phyloP scores from a whole-genome alignment of 2,888 invertebrate genomes.

The Meghimatium bilineatum region DNA sequence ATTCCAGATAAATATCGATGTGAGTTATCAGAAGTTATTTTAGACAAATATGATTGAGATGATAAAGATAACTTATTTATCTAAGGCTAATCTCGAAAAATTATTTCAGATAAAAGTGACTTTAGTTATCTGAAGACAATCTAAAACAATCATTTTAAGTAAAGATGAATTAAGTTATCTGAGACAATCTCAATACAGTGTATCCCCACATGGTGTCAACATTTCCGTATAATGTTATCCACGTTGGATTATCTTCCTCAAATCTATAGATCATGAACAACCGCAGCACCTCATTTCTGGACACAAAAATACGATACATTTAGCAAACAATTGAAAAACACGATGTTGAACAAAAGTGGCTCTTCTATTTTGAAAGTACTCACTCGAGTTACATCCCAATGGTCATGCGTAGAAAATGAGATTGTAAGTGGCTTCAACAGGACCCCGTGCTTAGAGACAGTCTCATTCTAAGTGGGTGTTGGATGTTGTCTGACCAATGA shows the following conservation, averaged over 20 bases:
- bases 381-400: not conserved
- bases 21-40: too few species aligned
- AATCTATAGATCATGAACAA: not conserved
- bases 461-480: slow-evolving; percentile 12
- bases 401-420: not conserved
- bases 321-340: not conserved
- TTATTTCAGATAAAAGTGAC: too few species aligned
- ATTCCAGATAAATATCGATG: too few species aligned
- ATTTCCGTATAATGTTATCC: not conserved
- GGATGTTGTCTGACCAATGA: slow-evolving; percentile 2
- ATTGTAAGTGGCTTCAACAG: not conserved
- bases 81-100: too few species aligned
- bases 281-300: not conserved
- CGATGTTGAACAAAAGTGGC: not conserved
- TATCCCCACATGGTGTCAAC: not conserved
- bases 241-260: not conserved
- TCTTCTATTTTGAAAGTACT: slow-evolving; percentile 3
- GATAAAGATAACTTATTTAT: too few species aligned
- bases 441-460: not conserved
- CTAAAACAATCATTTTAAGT: too few species aligned
- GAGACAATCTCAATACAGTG: not conserved
- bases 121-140: too few species aligned
- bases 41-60: too few species aligned
- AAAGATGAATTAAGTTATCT: not conserved
- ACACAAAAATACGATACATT: not conserved